These are phyloP conservation scores for Chionis minor DNA, from an alignment of 2,113 vertebrate species.

Conservation along the genomic window DNA sequence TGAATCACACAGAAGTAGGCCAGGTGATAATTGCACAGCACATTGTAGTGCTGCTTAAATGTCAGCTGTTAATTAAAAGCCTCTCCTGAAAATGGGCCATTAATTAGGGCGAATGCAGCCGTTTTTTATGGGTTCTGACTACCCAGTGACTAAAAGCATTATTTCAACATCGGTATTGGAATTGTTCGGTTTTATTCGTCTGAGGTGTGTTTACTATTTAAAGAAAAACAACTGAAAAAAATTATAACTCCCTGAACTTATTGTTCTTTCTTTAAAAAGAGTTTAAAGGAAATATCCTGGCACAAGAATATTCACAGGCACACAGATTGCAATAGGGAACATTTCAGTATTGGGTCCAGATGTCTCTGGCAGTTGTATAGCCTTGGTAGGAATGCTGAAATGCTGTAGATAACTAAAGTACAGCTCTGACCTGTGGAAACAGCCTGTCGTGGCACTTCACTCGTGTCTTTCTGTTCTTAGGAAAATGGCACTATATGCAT, in stretches of 20 bases:
- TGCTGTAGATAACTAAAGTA: neutral
- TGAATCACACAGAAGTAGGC: slow-evolving; percentile 37
- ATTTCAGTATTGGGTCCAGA: slow-evolving; percentile 19
- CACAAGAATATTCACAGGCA: neutral
- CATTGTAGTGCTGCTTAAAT: neutral
- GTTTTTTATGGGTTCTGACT: neutral
- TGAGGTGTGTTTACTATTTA: neutral
- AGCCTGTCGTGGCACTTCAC: neutral
- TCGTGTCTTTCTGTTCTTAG: neutral
- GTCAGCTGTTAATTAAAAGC: slow-evolving; percentile 61
- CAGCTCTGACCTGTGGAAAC: neutral
- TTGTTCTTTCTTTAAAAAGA: slow-evolving; percentile 4
- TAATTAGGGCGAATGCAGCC: slow-evolving; percentile 37
- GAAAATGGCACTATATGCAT: neutral
- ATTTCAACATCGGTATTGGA: neutral
- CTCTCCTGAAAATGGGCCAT: slow-evolving; percentile 5
- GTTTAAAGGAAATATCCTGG: neutral
- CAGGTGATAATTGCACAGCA: slow-evolving; percentile 37
- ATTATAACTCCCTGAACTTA: neutral
- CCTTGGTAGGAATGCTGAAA: neutral
- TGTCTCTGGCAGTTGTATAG: slow-evolving; percentile 38
- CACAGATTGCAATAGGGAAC: neutral
- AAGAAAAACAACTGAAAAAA: neutral
- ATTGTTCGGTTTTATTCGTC: neutral
- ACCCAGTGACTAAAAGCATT: neutral